Percentiles rank a stretch among this genome's conserved stretches.
Conservation (phyloP, 2,113 vertebrate genomes). For the Odontesthes bonariensis region DNA sequence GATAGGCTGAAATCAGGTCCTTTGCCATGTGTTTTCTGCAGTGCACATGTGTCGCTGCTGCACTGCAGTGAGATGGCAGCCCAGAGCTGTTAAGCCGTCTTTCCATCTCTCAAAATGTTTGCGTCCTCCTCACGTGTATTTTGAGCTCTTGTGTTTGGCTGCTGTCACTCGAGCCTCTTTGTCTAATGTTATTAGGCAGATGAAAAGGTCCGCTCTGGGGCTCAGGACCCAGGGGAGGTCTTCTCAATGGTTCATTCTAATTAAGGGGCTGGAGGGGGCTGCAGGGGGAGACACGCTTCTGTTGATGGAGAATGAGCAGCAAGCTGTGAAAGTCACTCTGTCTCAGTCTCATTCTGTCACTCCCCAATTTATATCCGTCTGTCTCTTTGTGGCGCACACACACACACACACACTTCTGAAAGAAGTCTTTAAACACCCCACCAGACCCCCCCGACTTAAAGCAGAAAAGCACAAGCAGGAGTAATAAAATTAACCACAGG, state of each 20-base stretch:
- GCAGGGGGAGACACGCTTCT: constrained; percentile 46
- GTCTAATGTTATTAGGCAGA: constrained; percentile 60
- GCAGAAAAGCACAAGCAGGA: constrained; percentile 16
- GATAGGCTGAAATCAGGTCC: neutral
- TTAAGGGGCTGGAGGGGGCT: constrained; percentile 60
- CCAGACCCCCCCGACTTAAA: neutral
- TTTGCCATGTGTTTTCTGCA: neutral
- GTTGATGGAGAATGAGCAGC: constrained; percentile 26
- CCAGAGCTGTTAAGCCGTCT: no score
- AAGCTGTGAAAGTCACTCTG: constrained; percentile 33
- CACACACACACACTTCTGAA: neutral
- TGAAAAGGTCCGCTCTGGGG: constrained; percentile 69
- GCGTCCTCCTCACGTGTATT: constrained; percentile 1
- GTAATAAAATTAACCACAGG: constrained; percentile 4
- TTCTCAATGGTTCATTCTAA: constrained; percentile 74
- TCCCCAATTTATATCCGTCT: constrained; percentile 16
- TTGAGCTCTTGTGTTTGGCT: constrained; percentile 35
- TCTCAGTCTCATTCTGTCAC: constrained; percentile 12
- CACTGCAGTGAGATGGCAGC: neutral
- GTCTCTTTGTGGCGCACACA: neutral
- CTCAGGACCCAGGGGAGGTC: constrained; percentile 61
- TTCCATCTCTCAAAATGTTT: constrained; percentile 25
- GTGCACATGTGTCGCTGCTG: neutral
- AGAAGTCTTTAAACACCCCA: constrained; percentile 13
- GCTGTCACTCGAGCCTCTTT: constrained; percentile 61